Base-by-base conservation (phyloP, 2,113 vertebrate species). In the Acanthisitta chloris region DNA sequence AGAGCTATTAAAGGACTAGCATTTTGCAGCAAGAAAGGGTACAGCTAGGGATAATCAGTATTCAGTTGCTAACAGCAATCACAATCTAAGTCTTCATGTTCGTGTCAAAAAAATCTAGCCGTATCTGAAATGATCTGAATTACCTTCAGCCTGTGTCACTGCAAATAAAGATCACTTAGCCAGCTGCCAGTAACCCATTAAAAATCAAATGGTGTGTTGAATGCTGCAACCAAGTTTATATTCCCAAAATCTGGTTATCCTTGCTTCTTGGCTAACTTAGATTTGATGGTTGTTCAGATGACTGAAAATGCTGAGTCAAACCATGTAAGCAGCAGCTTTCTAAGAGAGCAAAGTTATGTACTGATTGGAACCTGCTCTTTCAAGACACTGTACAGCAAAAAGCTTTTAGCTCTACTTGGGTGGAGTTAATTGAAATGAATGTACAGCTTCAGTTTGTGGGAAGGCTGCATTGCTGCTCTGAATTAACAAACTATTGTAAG, bases 361-460 rank as follows among this genome's bases (percentile, higher is more conserved):
- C 10, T 52, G 9, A 26, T 5, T 61, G 18, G 21, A 71, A 45
- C 2, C 12, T 54, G 31, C 10, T 76, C 1, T 3, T 67, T 74
- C 33, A 31, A 23, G n/a, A n/a, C 1, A 6, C 4, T 0, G 0
- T 8, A 26, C 6, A 38, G 24, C 6, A 46, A 71, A 91, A 52
- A 20, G 4, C 14, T 81, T 74, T 67, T 71, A 34, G 13, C 3
- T 71, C 6, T 55, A 7, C 16, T 85, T 69, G 21, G 5, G 17
- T 29, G 23, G 28, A 65, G 31, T 31, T 43, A 21, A 19, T 28
- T 21, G 24, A 76, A 82, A 33, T 38, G 1, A 51, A 52, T 10
- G 6, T 40, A 36, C 17, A 59, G 8, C 23, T 86, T 76, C 5
- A 23, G 1, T 11, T 69, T 51, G 24, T 73, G 12, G 3, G 3